These are phyloP conservation scores for Agonopterix arenella DNA, from an alignment of 2,888 invertebrate genomes.

Conservation along the genomic window DNA sequence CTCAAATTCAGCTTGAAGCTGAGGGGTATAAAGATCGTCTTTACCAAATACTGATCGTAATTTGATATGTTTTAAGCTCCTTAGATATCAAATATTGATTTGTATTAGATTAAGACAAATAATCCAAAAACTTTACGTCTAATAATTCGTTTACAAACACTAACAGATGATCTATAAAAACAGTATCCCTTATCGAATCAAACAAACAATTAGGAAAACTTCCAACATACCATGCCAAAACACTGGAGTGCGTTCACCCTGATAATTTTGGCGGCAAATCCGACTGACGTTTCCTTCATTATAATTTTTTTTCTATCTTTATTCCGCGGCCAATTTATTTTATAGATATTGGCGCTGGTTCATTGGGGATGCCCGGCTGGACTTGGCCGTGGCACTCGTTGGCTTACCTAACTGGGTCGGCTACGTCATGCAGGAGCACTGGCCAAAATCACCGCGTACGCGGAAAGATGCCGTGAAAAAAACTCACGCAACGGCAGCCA, in stretches of 20 bases:
- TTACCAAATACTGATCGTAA: too few relatives aligned
- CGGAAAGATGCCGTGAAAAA: slow-evolving; percentile 65
- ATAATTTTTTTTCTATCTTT: slow-evolving; percentile 64
- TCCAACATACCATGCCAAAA: slow-evolving; percentile 68
- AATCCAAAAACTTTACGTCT: not conserved
- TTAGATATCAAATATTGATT: too few relatives aligned
- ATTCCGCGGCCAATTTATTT: slow-evolving; percentile 70
- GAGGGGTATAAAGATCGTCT: too few relatives aligned
- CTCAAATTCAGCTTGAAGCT: too few relatives aligned
- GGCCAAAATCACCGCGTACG: slow-evolving; percentile 71
- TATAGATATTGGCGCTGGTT: slow-evolving; percentile 76
- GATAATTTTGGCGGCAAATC: slow-evolving; percentile 70
- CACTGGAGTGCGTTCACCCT: slow-evolving; percentile 71
- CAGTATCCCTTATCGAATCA: slow-evolving; percentile 53
- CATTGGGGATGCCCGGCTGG: slow-evolving; percentile 72
- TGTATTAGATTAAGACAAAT: too few relatives aligned
- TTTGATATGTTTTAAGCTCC: too few relatives aligned
- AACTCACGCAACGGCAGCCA: slow-evolving; percentile 40
- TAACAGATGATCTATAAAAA: slow-evolving; percentile 29
- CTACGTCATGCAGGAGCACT: slow-evolving; percentile 65
- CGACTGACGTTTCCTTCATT: slow-evolving; percentile 64
- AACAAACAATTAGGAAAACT: slow-evolving; percentile 67
- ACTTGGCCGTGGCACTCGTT: slow-evolving; percentile 74
- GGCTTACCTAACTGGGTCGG: slow-evolving; percentile 72
- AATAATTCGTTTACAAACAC: slow-evolving; percentile 26